Evolutionary conservation across 2,797 vertebrate species (phyloP), one percentile per base, ranked within the genome.

Genomic region (Mormyrops attenuatus): DNA sequence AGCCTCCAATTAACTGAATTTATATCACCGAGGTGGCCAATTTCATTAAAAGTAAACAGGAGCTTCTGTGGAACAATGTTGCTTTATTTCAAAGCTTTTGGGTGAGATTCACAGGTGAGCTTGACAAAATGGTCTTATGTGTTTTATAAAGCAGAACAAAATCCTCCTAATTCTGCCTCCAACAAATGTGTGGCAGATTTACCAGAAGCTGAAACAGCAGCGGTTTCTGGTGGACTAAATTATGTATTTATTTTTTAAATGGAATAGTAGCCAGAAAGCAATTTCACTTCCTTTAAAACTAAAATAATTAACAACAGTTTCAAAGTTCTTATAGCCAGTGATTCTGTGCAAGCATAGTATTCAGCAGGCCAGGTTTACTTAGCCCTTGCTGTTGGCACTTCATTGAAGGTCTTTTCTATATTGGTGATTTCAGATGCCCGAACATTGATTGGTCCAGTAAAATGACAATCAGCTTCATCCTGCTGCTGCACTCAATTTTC

Each of bases 51-150:
- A 89, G 88, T 87, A 92, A 91, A 93, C 94, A 94, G 93, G 93
- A 94, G 94, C 90, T 93, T 91, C 93, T 80, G 88, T 90, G 91
- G 94, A 93, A 95, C 94, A 95, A 94, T 94, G 88, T 87, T 57
- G 11, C 63, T 63, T 77, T 47, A 85, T 91, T 91, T 92, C 88
- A 90, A 92, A 92, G 90, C 57, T 87, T 44, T 85, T 30, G 5
- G 77, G 1, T 86, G 73, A 44, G 52, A 44, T 55, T 47, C 41
- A 87, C 89, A 89, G 90, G 88, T 91, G 90, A 91, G 85, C 85
- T 20, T 57, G 55, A 57, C 55, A 57, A 57, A 57, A 57, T 57
- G 55, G 17, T 2, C 55, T 57, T 57, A 5, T 3, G 3, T 73
- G 15, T 41, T 82, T 20, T 85, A 38, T 85, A 85, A 85, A 85